These are phyloP conservation scores for human (Homo sapiens) DNA, from an alignment of 2,113 vertebrate species.

Conservation along the genomic window GRCh38 chr1:8448001-8448500, in stretches of 20 bases:
- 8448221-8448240: neutral
- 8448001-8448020: neutral
- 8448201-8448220: neutral
- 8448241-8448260: neutral
- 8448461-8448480: neutral
- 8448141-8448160: neutral
- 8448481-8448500: no score
- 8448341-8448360: neutral
- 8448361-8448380: neutral
- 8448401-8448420: conserved; percentile 33
- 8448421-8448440: neutral
- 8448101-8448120: neutral
- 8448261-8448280: neutral
- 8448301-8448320: neutral
- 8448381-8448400: neutral
- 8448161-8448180: neutral
- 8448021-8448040: neutral
- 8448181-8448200: neutral
- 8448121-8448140: neutral
- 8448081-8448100: neutral
- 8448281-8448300: neutral
- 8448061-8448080: neutral
- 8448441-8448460: neutral
- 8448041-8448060: neutral
- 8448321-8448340: neutral